Percentiles rank a stretch among this genome's conserved stretches.
Evolutionary conservation across 2,113 vertebrate species (phyloP).

Genomic region (Mus spicilegus): DNA sequence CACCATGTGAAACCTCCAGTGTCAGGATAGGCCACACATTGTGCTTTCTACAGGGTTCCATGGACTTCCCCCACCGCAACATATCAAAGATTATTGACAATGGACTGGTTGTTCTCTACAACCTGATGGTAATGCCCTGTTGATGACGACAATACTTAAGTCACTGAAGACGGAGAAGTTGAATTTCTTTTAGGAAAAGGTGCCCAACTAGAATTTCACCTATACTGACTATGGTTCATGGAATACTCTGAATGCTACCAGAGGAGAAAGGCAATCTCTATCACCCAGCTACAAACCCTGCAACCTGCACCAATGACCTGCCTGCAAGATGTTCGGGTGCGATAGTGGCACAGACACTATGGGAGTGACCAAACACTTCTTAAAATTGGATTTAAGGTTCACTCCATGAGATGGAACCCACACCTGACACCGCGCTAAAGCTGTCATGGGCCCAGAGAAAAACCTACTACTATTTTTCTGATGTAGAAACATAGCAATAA

Average conservation of each 20-base stretch:
- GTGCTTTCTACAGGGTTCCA: not conserved
- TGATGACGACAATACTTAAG: not conserved
- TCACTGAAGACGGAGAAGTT: not conserved
- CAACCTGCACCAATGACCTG: not conserved
- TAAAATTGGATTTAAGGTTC: not conserved
- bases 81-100: not conserved
- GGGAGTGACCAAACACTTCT: not conserved
- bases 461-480: not conserved
- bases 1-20: not conserved
- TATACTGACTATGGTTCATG: not conserved
- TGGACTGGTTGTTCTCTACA: not conserved
- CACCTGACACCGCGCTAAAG: not conserved
- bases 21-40: not conserved
- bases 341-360: not conserved
- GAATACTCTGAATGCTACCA: not conserved
- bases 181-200: not conserved
- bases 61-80: not conserved
- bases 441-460: not conserved
- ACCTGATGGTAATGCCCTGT: not conserved
- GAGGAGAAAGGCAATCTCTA: not conserved
- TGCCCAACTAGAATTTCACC: not conserved
- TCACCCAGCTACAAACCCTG: not conserved
- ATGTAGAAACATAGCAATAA: not conserved
- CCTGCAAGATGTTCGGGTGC: not conserved
- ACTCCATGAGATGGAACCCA: not conserved